These are phyloP conservation scores for Corella eumyota DNA, from an alignment of 23 tunicate species.

Conservation along the genomic window DNA sequence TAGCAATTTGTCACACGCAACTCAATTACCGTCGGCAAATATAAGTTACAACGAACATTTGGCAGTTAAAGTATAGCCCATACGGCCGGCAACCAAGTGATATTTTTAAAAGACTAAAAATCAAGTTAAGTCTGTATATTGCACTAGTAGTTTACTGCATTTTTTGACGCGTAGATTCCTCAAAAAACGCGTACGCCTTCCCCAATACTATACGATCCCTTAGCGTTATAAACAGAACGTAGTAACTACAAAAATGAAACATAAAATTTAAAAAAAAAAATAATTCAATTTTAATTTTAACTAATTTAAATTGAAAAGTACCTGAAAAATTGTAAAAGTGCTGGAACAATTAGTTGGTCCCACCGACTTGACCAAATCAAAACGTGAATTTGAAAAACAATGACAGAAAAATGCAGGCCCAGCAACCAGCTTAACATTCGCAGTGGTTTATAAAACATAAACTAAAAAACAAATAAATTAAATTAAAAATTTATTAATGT, in stretches of 20 bases:
- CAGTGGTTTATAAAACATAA: constrained; percentile 39
- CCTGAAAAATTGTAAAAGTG: constrained; percentile 83
- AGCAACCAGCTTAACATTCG: constrained; percentile 37
- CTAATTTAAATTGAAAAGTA: not conserved
- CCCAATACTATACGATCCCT: constrained; percentile 60
- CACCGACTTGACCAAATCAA: constrained; percentile 45
- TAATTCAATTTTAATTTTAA: too few relatives aligned
- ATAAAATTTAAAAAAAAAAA: too few relatives aligned
- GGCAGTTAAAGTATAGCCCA: too few relatives aligned
- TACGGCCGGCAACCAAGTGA: too few relatives aligned
- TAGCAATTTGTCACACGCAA: too few relatives aligned
- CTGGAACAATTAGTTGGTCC: constrained; percentile 66
- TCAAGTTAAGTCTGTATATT: too few relatives aligned
- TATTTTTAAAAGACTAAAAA: too few relatives aligned
- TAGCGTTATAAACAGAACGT: constrained; percentile 36
- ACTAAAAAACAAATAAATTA: constrained; percentile 9
- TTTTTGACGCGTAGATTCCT: too few relatives aligned
- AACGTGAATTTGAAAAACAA: constrained; percentile 51
- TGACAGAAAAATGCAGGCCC: constrained; percentile 19
- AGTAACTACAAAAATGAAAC: constrained; percentile 25
- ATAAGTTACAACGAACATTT: too few relatives aligned
- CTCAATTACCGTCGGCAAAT: too few relatives aligned
- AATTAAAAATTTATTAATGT: not conserved
- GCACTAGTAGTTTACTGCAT: too few relatives aligned
- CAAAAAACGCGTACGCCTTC: constrained; percentile 23